Conservation (phyloP, 2,113 vertebrate genomes). For the Cephalophus harveyi region DNA sequence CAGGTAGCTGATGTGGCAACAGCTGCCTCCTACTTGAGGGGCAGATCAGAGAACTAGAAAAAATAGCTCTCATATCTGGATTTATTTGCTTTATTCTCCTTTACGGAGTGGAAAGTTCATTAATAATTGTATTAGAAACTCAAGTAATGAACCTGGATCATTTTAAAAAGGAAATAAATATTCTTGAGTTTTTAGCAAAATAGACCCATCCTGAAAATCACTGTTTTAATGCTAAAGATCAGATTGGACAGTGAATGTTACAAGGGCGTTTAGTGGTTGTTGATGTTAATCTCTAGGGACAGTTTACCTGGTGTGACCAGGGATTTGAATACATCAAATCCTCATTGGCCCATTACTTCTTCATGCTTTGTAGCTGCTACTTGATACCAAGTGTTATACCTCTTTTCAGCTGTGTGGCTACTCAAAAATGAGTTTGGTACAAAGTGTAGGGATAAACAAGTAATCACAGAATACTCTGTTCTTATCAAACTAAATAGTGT, state of each 20-base stretch:
- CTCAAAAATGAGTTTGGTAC: neutral
- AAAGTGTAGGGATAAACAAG: neutral
- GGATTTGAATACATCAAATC: neutral
- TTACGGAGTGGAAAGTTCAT: neutral
- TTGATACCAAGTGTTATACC: neutral
- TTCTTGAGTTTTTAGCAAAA: conserved; percentile 8
- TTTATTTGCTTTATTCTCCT: neutral
- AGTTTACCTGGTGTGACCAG: neutral
- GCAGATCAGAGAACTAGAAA: neutral
- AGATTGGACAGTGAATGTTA: neutral
- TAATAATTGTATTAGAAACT: neutral
- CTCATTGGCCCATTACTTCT: neutral
- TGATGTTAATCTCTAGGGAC: neutral
- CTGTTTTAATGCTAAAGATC: neutral
- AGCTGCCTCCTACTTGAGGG: neutral
- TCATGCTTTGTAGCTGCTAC: neutral
- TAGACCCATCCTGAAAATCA: neutral
- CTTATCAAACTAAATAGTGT: neutral
- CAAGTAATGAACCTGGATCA: neutral
- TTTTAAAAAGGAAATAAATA: neutral
- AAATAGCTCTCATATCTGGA: neutral
- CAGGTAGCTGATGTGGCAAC: neutral
- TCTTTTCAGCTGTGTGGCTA: neutral
- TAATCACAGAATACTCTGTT: neutral
- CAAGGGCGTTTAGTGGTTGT: neutral